Percentiles rank a stretch among this genome's conserved stretches.
Evolutionary conservation across 2,113 vertebrate species (phyloP).

Genomic region (Electrona antarctica): DNA sequence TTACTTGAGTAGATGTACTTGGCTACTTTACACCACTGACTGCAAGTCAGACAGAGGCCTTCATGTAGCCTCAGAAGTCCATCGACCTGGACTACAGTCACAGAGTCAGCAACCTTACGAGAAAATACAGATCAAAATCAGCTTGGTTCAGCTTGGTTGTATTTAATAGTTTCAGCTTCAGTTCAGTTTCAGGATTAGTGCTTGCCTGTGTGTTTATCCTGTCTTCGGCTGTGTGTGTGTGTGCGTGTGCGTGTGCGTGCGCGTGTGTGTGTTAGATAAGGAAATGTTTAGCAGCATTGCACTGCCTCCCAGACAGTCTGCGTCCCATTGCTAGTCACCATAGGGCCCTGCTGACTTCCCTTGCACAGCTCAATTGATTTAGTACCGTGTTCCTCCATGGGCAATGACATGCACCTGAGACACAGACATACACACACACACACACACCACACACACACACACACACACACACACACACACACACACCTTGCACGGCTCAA

Average conservation of each 20-base stretch:
- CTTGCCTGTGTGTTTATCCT: conserved; percentile 9
- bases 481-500: conserved; percentile 20
- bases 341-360: conserved; percentile 28
- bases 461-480: conserved; percentile 20
- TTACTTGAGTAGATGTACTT: no score
- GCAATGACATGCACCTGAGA: background rate
- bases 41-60: no score
- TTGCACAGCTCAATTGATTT: conserved; percentile 45
- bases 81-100: no score
- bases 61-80: no score
- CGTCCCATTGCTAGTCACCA: conserved; percentile 47
- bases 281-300: conserved; percentile 40
- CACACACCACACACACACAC: conserved; percentile 22
- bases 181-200: background rate
- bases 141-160: no score
- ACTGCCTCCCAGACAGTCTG: conserved; percentile 28
- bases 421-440: background rate
- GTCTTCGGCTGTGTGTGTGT: conserved; percentile 22
- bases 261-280: conserved; percentile 10
- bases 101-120: no score
- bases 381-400: conserved; percentile 23
- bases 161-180: no score
- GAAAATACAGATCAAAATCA: no score
- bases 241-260: background rate
- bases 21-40: no score